These are phyloP conservation scores for Lypha dubia DNA, from an alignment of 2,888 invertebrate species.

Conservation along the genomic window DNA sequence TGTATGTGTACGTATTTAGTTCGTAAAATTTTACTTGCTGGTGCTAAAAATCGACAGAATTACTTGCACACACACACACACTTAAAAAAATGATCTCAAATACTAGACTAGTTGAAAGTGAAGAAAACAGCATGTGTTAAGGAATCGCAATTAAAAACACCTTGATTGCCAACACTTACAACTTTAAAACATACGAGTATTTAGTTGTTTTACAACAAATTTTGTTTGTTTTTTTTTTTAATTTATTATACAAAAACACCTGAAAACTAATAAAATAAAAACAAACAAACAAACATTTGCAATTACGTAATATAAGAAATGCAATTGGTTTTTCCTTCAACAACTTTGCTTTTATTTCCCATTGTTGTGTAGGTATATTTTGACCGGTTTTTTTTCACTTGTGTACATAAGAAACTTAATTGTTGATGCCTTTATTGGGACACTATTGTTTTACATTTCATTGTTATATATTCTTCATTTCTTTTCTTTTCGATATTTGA, in stretches of 20 bases:
- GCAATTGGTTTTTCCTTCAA: constrained; percentile 60
- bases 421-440: constrained; percentile 52
- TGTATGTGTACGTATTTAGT: neutral
- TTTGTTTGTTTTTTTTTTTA: constrained; percentile 37
- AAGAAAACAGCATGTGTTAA: constrained; percentile 47
- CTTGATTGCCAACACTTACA: constrained; percentile 47
- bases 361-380: constrained; percentile 21
- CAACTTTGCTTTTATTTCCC: constrained; percentile 34
- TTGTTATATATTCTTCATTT: constrained; percentile 6
- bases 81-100: neutral
- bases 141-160: constrained; percentile 59
- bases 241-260: constrained; percentile 37
- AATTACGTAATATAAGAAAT: neutral
- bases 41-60: neutral
- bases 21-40: no score
- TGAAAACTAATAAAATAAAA: constrained; percentile 40
- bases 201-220: constrained; percentile 31
- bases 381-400: constrained; percentile 48
- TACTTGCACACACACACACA: neutral
- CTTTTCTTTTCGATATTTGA: neutral
- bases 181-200: neutral
- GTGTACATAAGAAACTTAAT: constrained; percentile 53
- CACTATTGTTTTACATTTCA: constrained; percentile 41
- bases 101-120: constrained; percentile 16
- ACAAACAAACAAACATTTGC: neutral